Conservation (phyloP, 2,797 vertebrate genomes). For the Limnodromus scolopaceus region DNA sequence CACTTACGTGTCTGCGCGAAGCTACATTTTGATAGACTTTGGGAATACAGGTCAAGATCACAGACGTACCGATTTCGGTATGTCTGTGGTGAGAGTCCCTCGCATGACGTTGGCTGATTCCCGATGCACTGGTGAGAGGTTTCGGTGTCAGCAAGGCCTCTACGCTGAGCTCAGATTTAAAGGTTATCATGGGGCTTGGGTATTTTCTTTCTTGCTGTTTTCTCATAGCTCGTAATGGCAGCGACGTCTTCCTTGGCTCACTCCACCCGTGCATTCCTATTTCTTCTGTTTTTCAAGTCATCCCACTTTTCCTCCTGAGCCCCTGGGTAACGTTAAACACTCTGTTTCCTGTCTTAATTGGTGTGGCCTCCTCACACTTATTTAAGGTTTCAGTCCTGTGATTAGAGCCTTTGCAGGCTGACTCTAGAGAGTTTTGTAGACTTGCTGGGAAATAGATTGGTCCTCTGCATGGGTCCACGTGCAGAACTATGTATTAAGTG, state of each 20-base stretch:
- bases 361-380: constrained; percentile 38
- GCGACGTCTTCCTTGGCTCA: background rate
- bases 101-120: rapidly evolving
- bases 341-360: constrained; percentile 53
- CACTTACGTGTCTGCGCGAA: rapidly evolving
- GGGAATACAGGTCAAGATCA: background rate
- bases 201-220: background rate
- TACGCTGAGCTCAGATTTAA: background rate
- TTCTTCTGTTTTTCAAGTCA: constrained; percentile 33
- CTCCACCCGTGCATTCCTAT: background rate
- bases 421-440: background rate
- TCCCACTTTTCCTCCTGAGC: background rate
- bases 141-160: background rate
- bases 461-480: background rate
- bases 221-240: background rate
- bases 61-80: background rate
- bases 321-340: background rate
- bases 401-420: constrained; percentile 14
- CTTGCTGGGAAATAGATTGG: constrained; percentile 38
- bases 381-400: constrained; percentile 16
- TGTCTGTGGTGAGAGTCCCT: background rate
- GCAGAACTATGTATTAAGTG: background rate
- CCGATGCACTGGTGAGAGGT: rapidly evolving
- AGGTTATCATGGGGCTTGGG: rapidly evolving
- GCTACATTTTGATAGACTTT: background rate